Percentiles rank a stretch among this genome's conserved stretches.
Evolutionary conservation across 2,113 vertebrate genomes (phyloP).

Genomic region (Syngnathus floridae): DNA sequence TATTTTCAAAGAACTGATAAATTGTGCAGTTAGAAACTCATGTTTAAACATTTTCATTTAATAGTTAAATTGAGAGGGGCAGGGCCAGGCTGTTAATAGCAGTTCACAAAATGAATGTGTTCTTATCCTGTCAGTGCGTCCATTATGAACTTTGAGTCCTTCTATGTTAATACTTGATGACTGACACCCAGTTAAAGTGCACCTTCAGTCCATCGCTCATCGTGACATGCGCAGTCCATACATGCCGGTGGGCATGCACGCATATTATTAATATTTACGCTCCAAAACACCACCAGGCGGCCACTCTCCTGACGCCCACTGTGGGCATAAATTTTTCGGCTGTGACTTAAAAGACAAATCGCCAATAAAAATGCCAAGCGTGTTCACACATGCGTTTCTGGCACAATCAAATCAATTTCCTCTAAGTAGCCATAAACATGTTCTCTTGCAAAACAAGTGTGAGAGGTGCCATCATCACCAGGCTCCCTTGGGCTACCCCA

Average conservation of each 20-base stretch:
- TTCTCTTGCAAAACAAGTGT: slow-evolving; percentile 91
- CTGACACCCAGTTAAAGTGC: slow-evolving; percentile 72
- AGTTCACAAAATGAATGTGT: slow-evolving; percentile 65
- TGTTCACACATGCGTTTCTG: slow-evolving; percentile 86
- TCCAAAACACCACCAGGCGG: slow-evolving; percentile 44
- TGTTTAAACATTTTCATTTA: slow-evolving; percentile 54
- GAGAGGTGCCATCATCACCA: slow-evolving; percentile 79
- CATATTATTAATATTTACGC: slow-evolving; percentile 58
- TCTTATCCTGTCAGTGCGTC: slow-evolving; percentile 52
- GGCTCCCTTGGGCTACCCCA: slow-evolving; percentile 71
- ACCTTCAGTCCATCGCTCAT: slow-evolving; percentile 63
- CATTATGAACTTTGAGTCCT: slow-evolving; percentile 69
- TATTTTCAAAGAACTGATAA: slow-evolving; percentile 15
- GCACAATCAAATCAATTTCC: slow-evolving; percentile 98
- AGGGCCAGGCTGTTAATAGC: slow-evolving; percentile 60
- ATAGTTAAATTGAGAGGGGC: slow-evolving; percentile 44
- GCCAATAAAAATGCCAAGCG: slow-evolving; percentile 95
- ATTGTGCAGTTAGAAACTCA: slow-evolving; percentile 45
- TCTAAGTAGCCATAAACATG: slow-evolving; percentile 99
- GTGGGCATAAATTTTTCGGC: slow-evolving; percentile 68
- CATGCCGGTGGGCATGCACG: slow-evolving; percentile 18
- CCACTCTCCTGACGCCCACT: slow-evolving; percentile 50
- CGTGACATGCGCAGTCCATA: slow-evolving; percentile 38
- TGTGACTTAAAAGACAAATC: slow-evolving; percentile 77
- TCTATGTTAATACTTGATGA: slow-evolving; percentile 62